These are phyloP conservation scores for Furcula furcula DNA, from an alignment of 2,888 invertebrate species.

Conservation along the genomic window DNA sequence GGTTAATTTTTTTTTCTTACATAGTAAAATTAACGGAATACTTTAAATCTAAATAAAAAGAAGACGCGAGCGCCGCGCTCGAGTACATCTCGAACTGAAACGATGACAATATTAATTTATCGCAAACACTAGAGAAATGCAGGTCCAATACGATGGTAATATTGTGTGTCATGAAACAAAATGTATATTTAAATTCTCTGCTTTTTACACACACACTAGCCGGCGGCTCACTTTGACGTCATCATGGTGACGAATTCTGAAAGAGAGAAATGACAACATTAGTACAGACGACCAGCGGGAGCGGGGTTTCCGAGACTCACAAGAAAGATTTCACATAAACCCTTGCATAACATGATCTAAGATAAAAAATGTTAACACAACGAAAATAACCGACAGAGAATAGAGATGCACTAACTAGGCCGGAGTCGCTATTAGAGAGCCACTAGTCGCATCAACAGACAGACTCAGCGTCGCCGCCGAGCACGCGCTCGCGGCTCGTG, in stretches of 20 bases:
- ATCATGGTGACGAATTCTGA: constrained; percentile 99
- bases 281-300: constrained; percentile 16
- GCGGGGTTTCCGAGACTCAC: constrained; percentile 15
- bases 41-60: constrained; percentile 77
- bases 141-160: constrained; percentile 83
- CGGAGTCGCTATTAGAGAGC: constrained; percentile 57
- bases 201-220: constrained; percentile 83
- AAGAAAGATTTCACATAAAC: constrained; percentile 36
- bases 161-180: constrained; percentile 83
- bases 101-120: constrained; percentile 80
- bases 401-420: constrained; percentile 65
- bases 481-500: constrained; percentile 12
- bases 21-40: constrained; percentile 81
- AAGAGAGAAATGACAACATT: constrained; percentile 66
- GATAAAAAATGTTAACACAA: constrained; percentile 55
- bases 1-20: constrained; percentile 70
- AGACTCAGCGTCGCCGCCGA: constrained; percentile 14
- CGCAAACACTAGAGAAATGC: constrained; percentile 83
- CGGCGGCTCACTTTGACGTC: constrained; percentile 98
- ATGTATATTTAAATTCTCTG: constrained; percentile 84
- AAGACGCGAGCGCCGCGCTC: constrained; percentile 46
- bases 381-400: constrained; percentile 60
- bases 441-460: constrained; percentile 43
- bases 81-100: constrained; percentile 72
- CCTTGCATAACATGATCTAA: constrained; percentile 47